These are phyloP conservation scores for Acleris sparsana DNA, from an alignment of 2,888 invertebrate species.

Conservation along the genomic window DNA sequence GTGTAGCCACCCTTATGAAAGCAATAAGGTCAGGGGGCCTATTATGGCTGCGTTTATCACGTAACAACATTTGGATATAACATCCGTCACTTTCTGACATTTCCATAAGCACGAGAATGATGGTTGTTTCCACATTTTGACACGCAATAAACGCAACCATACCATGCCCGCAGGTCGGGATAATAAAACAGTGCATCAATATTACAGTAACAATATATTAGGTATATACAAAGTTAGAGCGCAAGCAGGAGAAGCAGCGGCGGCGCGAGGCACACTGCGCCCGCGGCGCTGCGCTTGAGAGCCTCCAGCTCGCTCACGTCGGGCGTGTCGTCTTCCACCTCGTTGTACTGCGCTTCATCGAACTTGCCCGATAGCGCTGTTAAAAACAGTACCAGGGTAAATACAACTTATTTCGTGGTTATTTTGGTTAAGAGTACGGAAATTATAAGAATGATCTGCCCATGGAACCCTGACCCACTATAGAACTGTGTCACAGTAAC, in stretches of 20 bases:
- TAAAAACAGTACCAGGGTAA: constrained; percentile 17
- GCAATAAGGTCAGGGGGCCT: no score
- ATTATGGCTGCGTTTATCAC: no score
- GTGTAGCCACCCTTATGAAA: no score
- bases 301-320: constrained; percentile 77
- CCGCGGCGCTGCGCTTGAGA: constrained; percentile 67
- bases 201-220: constrained; percentile 78
- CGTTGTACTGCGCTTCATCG: constrained; percentile 79
- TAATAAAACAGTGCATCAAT: constrained; percentile 55
- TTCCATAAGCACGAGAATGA: no score
- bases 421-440: background rate
- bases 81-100: no score
- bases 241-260: constrained; percentile 62
- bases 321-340: constrained; percentile 70
- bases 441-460: no score
- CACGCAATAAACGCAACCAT: no score
- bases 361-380: constrained; percentile 77
- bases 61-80: no score
- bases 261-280: constrained; percentile 45
- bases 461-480: no score
- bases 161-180: background rate
- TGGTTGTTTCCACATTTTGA: no score
- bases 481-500: no score
- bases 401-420: no score
- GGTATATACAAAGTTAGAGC: constrained; percentile 77